These are phyloP conservation scores for Hippocampus mohnikei DNA, from an alignment of 2,113 vertebrate species.

Conservation along the genomic window DNA sequence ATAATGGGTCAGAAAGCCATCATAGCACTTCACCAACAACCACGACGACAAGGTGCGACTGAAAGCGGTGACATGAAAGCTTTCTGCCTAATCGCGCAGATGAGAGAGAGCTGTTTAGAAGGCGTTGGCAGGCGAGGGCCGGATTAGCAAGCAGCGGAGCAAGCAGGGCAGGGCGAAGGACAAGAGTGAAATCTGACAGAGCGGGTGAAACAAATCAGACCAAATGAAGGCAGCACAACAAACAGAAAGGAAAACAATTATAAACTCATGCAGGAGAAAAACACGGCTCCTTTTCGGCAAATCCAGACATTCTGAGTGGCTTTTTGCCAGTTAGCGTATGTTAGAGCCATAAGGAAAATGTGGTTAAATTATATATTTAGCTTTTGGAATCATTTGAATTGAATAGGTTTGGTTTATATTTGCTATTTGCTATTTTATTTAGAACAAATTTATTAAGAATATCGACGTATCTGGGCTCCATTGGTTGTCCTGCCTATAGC, in stretches of 20 bases:
- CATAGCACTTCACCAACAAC: not conserved
- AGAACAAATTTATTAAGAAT: no score
- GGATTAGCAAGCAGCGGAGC: not conserved
- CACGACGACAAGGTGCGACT: not conserved
- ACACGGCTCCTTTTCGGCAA: not conserved
- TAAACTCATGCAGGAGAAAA: not conserved
- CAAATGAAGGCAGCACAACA: not conserved
- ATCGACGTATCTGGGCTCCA: no score
- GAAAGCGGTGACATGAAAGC: not conserved
- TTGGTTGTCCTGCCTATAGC: no score
- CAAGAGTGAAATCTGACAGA: not conserved
- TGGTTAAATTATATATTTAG: no score
- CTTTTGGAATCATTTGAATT: no score
- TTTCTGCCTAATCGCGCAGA: not conserved
- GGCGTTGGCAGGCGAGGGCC: not conserved
- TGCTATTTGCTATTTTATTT: no score
- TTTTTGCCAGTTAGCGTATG: not conserved
- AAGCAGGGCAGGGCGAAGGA: not conserved
- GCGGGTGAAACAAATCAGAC: slow-evolving; percentile 3
- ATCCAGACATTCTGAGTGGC: not conserved
- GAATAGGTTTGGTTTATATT: no score
- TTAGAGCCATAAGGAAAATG: no score
- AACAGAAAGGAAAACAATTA: not conserved
- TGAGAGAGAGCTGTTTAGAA: not conserved
- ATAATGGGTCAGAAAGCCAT: not conserved